Conservation (phyloP, 2,797 vertebrate genomes). For the Vultur gryphus region DNA sequence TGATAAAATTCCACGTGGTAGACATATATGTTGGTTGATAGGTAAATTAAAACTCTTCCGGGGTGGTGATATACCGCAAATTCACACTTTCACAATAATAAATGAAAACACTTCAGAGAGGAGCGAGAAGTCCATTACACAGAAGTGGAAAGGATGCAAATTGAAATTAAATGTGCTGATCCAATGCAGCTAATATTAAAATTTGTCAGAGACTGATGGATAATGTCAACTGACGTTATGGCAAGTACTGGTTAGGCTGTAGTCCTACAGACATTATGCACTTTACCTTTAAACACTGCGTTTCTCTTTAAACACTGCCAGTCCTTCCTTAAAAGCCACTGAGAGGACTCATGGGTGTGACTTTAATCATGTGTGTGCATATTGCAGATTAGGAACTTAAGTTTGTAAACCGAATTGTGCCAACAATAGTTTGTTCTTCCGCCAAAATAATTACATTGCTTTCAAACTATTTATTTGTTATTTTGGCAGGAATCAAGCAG, state of each 20-base stretch:
- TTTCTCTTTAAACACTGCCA: neutral
- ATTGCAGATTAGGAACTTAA: neutral
- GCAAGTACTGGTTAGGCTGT: neutral
- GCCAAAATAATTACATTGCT: neutral
- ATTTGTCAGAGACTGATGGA: neutral
- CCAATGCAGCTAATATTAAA: neutral
- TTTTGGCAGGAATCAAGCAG: neutral
- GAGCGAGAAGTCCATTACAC: neutral
- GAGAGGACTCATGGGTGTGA: neutral
- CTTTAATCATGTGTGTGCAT: neutral
- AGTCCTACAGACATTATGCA: neutral
- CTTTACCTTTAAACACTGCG: neutral
- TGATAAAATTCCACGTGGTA: neutral
- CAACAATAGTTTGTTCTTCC: neutral
- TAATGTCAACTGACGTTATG: neutral
- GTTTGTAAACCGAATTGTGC: neutral
- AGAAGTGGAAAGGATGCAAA: neutral
- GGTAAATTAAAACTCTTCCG: neutral
- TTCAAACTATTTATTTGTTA: neutral
- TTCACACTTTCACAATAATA: neutral
- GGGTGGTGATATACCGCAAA: neutral
- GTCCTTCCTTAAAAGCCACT: neutral
- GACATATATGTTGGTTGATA: neutral
- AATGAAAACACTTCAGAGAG: neutral
- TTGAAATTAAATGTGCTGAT: neutral